Percentiles rank a stretch among this genome's conserved stretches.
These are phyloP conservation scores for Chelidonichthys spinosus DNA, from an alignment of 2,797 vertebrate genomes.

Conservation along the genomic window DNA sequence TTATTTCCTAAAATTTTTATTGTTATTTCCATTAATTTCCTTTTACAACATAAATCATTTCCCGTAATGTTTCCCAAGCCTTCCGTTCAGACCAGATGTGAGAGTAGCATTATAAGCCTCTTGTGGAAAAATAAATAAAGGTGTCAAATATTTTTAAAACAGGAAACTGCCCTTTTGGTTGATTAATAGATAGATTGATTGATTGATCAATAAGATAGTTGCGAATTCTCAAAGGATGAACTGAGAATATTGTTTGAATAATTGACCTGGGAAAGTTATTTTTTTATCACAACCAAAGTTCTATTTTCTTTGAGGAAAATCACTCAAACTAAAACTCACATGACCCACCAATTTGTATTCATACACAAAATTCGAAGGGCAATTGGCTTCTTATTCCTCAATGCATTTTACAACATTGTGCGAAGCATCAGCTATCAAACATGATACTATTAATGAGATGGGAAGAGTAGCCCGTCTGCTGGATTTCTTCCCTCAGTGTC, in stretches of 20 bases:
- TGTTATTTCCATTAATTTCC: constrained; percentile 1
- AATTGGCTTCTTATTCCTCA: neutral
- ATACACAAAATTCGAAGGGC: neutral
- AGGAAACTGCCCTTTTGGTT: neutral
- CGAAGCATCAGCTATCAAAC: neutral
- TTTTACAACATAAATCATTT: neutral
- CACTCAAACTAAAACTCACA: neutral
- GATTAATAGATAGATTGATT: neutral
- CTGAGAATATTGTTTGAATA: neutral
- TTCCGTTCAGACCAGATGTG: neutral
- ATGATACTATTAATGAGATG: constrained; percentile 21
- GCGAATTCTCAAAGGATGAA: neutral
- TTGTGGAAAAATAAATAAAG: neutral
- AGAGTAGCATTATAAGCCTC: neutral
- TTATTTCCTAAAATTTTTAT: neutral
- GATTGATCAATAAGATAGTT: neutral
- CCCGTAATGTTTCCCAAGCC: neutral
- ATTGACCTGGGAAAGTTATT: neutral
- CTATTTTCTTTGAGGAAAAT: neutral
- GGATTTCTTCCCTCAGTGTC: constrained; percentile 33
- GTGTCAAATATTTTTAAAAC: neutral
- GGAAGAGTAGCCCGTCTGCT: constrained; percentile 23
- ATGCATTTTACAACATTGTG: neutral
- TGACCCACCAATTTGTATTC: neutral
- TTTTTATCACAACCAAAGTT: neutral